These are phyloP conservation scores for Achlya flavicornis DNA, from an alignment of 2,888 invertebrate species.

Conservation along the genomic window DNA sequence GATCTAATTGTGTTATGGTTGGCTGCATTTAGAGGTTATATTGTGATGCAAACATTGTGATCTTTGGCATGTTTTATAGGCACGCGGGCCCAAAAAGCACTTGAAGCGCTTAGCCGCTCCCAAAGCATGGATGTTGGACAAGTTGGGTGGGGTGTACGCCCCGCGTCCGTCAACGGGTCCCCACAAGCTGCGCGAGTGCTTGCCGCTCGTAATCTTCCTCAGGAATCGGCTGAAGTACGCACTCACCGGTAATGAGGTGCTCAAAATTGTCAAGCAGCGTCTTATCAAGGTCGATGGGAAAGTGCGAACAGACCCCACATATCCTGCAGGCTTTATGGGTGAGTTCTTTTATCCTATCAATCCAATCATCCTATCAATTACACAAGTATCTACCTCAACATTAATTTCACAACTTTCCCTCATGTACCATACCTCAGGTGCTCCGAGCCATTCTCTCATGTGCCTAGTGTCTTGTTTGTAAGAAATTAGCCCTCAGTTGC, in stretches of 20 bases:
- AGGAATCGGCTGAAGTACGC: conserved; percentile 99
- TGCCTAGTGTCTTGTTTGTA: no score
- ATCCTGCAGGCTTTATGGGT: conserved; percentile 99
- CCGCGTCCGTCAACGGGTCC: conserved; percentile 99
- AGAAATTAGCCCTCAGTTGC: no score
- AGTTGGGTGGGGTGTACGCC: conserved; percentile 98
- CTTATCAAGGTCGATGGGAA: conserved; percentile 99
- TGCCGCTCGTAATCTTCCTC: conserved; percentile 97
- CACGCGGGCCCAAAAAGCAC: conserved; percentile 99
- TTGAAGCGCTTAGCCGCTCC: conserved; percentile 99
- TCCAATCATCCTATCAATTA: no score
- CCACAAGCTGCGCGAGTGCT: conserved; percentile 98
- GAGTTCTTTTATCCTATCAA: conserved; percentile 75
- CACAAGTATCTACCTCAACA: no score
- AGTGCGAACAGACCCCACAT: conserved; percentile 98
- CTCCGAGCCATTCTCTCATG: no score
- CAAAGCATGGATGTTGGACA: conserved; percentile 99
- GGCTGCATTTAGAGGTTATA: conserved; percentile 27
- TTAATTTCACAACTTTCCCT: no score
- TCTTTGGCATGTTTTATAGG: conserved; percentile 82
- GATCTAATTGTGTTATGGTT: neutral
- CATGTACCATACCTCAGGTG: no score
- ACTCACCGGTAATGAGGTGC: conserved; percentile 97
- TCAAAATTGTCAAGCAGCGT: conserved; percentile 99
- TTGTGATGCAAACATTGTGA: conserved; percentile 18